Base-by-base conservation (phyloP, 1,140 invertebrate species). In the Zophobas atratus region DNA sequence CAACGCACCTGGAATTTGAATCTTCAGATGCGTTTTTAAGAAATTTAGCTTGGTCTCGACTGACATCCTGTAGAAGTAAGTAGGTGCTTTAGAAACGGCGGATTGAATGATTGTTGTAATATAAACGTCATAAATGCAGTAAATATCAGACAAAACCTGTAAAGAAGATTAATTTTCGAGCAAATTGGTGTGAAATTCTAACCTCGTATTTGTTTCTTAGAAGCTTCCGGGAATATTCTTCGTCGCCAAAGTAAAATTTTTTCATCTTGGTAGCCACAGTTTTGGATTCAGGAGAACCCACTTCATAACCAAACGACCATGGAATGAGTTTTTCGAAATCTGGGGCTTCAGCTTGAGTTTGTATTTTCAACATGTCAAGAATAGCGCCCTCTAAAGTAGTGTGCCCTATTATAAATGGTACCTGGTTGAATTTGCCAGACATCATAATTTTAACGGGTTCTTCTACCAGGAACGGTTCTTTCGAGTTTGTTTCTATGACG, bases 61-160 rank as follows among this genome's bases (percentile, higher is more conserved):
- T 53, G 88, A 88, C 81, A 90, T 89, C 78, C 87, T 86, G 76
- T 90, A 90, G 39, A 89, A 88, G 81, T 88, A 90, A 33, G 90
- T 83, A 0, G 87, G 86, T 70, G 85, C 80, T 36, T 86, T 35
- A 2, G 71, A 55, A 4, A 43, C 38, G 36, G 32, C n/a, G 6
- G 70, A 70, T n/a, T 77, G 79, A 6, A 70, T 55, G n/a, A 75
- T 38, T 2, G 49, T 8, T 4, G 60, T 70, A 6, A n/a, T 48
- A 46, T 77, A 77, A 39, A 77, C 48, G 1, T 8, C 57, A 43
- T 32, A 88, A 67, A 89, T 82, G 43, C 79, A 88, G 20, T 86
- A 83, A 6, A 83, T 84, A 85, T 78, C 86, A 84, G 79, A 85
- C 85, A 63, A 86, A 70, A 83, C n/a, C 83, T 85, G 60, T 32